These are phyloP conservation scores for Rhopalosiphum nymphaeae DNA, from an alignment of 2,888 invertebrate species.

Conservation along the genomic window DNA sequence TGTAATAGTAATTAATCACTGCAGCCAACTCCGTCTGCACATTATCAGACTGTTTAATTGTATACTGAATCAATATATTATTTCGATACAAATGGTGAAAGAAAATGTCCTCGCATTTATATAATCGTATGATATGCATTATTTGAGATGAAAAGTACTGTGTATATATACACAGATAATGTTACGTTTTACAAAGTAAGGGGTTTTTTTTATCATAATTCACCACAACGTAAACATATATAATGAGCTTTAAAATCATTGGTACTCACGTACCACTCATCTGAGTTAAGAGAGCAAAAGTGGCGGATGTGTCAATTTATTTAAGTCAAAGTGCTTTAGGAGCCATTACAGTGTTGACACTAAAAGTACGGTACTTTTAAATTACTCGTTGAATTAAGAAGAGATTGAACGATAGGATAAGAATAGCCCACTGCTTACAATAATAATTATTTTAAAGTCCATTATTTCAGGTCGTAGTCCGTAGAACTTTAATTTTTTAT, in stretches of 20 bases:
- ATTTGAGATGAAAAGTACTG: not conserved
- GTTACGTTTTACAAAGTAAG: not conserved
- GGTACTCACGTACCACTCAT: not conserved
- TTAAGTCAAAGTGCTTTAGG: not conserved
- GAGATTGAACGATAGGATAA: not conserved
- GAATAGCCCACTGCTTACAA: not conserved
- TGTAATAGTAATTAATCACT: constrained; percentile 36
- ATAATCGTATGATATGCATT: not conserved
- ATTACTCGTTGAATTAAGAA: not conserved
- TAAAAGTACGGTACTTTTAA: not conserved
- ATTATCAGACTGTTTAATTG: not conserved
- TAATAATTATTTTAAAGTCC: not conserved
- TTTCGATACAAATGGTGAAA: not conserved
- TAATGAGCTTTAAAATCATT: constrained; percentile 9
- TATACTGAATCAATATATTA: not conserved
- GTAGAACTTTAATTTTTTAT: not conserved
- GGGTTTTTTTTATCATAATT: not conserved
- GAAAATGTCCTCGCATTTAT: not conserved
- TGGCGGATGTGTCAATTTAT: not conserved
- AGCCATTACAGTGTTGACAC: not conserved
- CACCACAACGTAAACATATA: not conserved
- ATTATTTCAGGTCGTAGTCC: not conserved
- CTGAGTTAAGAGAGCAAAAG: not conserved
- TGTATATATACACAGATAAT: not conserved
- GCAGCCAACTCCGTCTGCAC: no score